These are phyloP conservation scores for Andricus quercusramuli DNA, from an alignment of 2,888 invertebrate genomes.

Conservation along the genomic window DNA sequence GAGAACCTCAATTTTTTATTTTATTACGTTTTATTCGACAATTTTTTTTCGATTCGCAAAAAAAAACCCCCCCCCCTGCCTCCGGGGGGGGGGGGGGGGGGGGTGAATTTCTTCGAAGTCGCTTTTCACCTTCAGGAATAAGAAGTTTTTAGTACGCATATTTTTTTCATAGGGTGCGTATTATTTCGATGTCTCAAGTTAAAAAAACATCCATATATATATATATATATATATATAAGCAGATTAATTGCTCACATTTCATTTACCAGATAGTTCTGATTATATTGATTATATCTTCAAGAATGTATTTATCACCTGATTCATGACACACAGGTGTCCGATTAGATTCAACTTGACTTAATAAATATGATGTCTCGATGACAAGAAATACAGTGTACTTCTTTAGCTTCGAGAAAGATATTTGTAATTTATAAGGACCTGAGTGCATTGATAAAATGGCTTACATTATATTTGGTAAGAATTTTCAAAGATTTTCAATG, in stretches of 20 bases:
- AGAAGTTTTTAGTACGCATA: too few relatives aligned
- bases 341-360: not conserved
- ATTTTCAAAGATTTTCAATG: too few relatives aligned
- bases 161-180: too few relatives aligned
- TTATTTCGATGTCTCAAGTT: too few relatives aligned
- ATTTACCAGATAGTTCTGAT: not conserved
- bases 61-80: too few relatives aligned
- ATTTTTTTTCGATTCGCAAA: too few relatives aligned
- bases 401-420: not conserved
- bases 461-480: not conserved
- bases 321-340: not conserved
- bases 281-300: not conserved
- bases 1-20: too few relatives aligned
- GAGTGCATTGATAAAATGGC: not conserved
- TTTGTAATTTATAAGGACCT: not conserved
- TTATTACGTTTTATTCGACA: too few relatives aligned
- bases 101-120: too few relatives aligned
- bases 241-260: not conserved
- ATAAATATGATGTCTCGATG: not conserved
- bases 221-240: not conserved
- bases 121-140: too few relatives aligned
- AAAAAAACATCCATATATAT: too few relatives aligned
- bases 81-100: too few relatives aligned
- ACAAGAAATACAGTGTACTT: not conserved
- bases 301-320: slow-evolving; percentile 6